These are phyloP conservation scores for Drosophila mulleri DNA, from an alignment of 2,888 invertebrate genomes.

Conservation along the genomic window DNA sequence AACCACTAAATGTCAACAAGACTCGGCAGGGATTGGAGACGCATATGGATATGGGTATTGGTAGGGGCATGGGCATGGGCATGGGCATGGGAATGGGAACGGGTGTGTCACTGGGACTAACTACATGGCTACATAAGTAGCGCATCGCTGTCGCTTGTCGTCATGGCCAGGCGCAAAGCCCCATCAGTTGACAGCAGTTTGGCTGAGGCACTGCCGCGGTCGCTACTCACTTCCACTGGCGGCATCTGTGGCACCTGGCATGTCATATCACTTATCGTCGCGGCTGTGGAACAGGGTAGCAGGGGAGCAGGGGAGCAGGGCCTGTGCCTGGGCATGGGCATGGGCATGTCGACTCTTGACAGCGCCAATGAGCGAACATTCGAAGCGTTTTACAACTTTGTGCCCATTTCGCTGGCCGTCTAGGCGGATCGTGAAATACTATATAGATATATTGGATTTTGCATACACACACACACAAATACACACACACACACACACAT, in stretches of 20 bases:
- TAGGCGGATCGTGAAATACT: conserved; percentile 70
- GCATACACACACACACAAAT: conserved; percentile 43
- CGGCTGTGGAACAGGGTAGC: conserved; percentile 25
- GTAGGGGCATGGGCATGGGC: not conserved
- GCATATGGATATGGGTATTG: conserved; percentile 9
- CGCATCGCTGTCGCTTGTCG: conserved; percentile 66
- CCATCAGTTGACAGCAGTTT: conserved; percentile 65
- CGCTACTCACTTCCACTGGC: conserved; percentile 64
- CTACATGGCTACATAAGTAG: conserved; percentile 69
- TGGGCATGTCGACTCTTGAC: conserved; percentile 76
- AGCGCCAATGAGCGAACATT: conserved; percentile 84
- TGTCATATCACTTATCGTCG: conserved; percentile 81
- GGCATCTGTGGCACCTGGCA: conserved; percentile 81
- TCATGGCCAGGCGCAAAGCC: conserved; percentile 77
- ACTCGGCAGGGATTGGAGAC: conserved; percentile 11
- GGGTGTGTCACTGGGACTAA: conserved; percentile 40
- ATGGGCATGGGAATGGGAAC: conserved; percentile 11
- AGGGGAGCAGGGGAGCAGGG: conserved; percentile 17
- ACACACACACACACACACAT: conserved; percentile 6
- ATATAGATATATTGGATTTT: conserved; percentile 79
- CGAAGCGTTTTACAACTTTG: conserved; percentile 84
- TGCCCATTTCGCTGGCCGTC: conserved; percentile 79
- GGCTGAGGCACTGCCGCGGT: conserved; percentile 49
- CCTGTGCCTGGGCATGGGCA: conserved; percentile 22
- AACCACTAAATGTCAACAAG: conserved; percentile 60